Evolutionary conservation across 1,140 invertebrate species (phyloP).

Genomic region (Ridgeia piscesae): DNA sequence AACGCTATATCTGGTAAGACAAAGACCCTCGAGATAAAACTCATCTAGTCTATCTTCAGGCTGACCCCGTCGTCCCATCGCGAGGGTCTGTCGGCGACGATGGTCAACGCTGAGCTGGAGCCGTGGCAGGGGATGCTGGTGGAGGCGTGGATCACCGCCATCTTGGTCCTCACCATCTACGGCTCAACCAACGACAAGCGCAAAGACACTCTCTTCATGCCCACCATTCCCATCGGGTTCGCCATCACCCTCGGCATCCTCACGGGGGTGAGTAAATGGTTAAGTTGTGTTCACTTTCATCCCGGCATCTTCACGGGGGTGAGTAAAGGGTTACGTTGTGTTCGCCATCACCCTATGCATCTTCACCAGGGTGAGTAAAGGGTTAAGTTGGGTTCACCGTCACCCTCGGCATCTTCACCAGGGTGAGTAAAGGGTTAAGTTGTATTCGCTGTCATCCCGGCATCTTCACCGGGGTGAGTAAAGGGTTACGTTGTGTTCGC

Average conservation of each 20-base stretch:
- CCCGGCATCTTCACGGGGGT: not conserved
- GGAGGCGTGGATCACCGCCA: constrained; percentile 25
- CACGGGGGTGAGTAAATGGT: constrained; percentile 19
- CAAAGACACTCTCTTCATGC: constrained; percentile 18
- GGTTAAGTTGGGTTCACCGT: constrained; percentile 24
- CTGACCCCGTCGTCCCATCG: not conserved
- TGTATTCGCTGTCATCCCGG: too few relatives aligned
- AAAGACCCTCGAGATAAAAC: too few relatives aligned
- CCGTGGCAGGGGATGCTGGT: constrained; percentile 21
- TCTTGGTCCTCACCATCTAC: constrained; percentile 29
- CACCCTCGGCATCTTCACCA: constrained; percentile 21
- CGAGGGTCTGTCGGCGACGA: constrained; percentile 4
- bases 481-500: too few relatives aligned
- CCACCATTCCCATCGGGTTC: constrained; percentile 27
- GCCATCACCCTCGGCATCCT: constrained; percentile 25
- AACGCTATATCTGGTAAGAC: too few relatives aligned
- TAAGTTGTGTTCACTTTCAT: too few relatives aligned
- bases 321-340: too few relatives aligned
- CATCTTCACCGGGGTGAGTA: too few relatives aligned
- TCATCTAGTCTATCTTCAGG: too few relatives aligned
- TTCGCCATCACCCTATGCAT: constrained; percentile 11
- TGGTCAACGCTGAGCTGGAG: not conserved
- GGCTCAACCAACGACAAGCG: constrained; percentile 21
- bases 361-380: constrained; percentile 27
- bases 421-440: too few relatives aligned